phyloP scores from a whole-genome alignment of 1,140 invertebrate genomes.

The Diabrotica undecimpunctata region DNA sequence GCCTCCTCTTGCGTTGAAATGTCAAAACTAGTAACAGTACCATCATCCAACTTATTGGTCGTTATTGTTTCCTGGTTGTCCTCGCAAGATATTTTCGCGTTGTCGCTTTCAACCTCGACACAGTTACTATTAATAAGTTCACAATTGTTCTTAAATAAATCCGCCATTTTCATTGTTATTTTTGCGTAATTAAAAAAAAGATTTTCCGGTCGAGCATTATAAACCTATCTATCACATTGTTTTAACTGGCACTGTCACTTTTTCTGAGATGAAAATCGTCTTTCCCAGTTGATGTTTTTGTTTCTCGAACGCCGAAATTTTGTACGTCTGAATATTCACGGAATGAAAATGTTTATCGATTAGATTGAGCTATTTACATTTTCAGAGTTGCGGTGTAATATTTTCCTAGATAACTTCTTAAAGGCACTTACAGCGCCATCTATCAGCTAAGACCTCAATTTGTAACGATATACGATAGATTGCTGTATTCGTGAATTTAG shows the following conservation, averaged over 20 bases:
- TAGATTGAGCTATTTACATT: conserved; percentile 3
- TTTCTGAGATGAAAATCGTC: no score
- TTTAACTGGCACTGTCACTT: no score
- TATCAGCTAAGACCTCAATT: background rate
- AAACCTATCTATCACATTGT: background rate
- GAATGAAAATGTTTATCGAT: conserved; percentile 3
- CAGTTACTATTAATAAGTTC: conserved; percentile 31
- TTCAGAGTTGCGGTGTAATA: background rate
- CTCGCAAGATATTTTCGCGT: conserved; percentile 14
- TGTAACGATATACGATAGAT: no score
- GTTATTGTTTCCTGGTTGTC: background rate
- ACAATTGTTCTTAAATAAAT: conserved; percentile 28
- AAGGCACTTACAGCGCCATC: background rate
- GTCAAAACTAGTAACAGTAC: conserved; percentile 13
- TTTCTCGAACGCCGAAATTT: background rate
- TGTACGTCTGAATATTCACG: background rate
- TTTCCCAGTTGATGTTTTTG: background rate
- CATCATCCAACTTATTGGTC: conserved; percentile 16
- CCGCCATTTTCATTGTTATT: conserved; percentile 29
- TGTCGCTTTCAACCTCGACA: conserved; percentile 26
- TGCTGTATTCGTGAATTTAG: no score
- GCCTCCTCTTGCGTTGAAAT: conserved; percentile 28
- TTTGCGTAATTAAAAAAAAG: background rate
- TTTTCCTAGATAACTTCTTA: background rate
- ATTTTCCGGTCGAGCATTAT: background rate